phyloP scores from a whole-genome alignment of 2,797 vertebrate genomes.

The Argentina silus region DNA sequence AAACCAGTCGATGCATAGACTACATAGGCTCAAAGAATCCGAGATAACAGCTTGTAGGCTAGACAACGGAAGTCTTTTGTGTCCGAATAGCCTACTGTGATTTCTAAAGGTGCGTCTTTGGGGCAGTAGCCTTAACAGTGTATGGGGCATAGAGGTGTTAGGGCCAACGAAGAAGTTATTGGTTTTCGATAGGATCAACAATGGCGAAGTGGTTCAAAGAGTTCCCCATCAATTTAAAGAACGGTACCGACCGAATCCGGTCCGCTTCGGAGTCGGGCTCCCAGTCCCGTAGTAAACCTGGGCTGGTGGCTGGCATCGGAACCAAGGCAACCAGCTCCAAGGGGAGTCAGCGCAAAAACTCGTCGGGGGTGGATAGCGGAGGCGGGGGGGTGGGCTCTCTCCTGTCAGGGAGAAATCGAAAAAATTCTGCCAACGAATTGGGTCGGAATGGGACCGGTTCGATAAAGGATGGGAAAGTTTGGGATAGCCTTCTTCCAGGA shows the following conservation, averaged over 20 bases:
- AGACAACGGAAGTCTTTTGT: conserved; percentile 72
- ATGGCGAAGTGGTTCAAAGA: conserved; percentile 83
- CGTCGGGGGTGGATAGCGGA: conserved; percentile 49
- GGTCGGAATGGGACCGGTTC: conserved; percentile 54
- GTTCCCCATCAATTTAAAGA: conserved; percentile 82
- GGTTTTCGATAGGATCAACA: conserved; percentile 44
- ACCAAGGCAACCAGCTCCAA: conserved; percentile 69
- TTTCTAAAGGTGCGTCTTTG: conserved; percentile 69
- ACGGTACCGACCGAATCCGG: conserved; percentile 84
- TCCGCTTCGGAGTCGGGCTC: conserved; percentile 77
- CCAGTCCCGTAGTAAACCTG: conserved; percentile 69
- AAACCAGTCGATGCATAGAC: conserved; percentile 32
- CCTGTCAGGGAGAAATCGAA: conserved; percentile 81
- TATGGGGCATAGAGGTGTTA: conserved; percentile 63
- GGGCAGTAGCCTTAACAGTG: conserved; percentile 43
- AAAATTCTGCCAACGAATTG: conserved; percentile 84
- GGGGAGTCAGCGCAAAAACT: conserved; percentile 76
- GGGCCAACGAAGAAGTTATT: conserved; percentile 32
- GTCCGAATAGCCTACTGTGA: conserved; percentile 50
- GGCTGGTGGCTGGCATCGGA: conserved; percentile 66
- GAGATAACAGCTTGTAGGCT: conserved; percentile 44
- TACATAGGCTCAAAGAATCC: conserved; percentile 16
- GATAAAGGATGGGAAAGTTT: conserved; percentile 74
- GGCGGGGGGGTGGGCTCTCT: conserved; percentile 70
- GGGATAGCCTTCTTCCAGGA: conserved; percentile 82